Base-by-base conservation (phyloP, 2,797 vertebrate species). In the Protosalanx chinensis region DNA sequence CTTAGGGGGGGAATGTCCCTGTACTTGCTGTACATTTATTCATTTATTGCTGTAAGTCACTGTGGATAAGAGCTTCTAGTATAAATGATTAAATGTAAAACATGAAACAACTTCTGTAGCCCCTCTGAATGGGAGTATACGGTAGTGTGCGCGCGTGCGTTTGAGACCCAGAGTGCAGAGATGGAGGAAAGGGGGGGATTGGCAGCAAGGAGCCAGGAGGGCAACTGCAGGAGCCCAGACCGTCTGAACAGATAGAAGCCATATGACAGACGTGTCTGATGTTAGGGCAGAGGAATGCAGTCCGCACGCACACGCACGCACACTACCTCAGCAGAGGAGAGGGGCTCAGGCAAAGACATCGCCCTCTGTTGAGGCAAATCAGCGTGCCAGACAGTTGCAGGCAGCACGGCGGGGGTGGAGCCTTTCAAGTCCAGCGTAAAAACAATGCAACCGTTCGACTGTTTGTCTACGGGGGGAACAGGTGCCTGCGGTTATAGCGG, bases 371-470 rank as follows among this genome's bases (percentile, higher is more conserved):
- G 62, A 67, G 67, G 75, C 30, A 72, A 77, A 83, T 89, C 80
- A 85, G 53, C 20, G 68, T 70, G 83, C 72, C 83, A 84, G 81
- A 87, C 78, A 76, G 75, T 75, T 74, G 81, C 76, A 73, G 78
- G 81, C 76, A 73, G 78, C 68, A 37, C 79, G 59, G 68, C 41
- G 79, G 85, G 67, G 77, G 76, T 72, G 72, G 67, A 80, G 76
- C 74, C 75, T 74, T 74, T 80, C 77, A 71, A 72, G 79, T 75
- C 71, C 72, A 61, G 37, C 23, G 23, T 81, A 85, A 66, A 79
- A 87, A 90, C 89, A 92, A 91, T 88, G 87, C 80, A 85, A 81
- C 83, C 83, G 82, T 84, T 80, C 88, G 88, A 88, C 85, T 87
- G 86, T 87, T 85, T 86, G 88, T 88, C 84, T 82, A 58, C 81